Base-by-base conservation (phyloP, 92 coral and sea anemone species). In the Heteractis magnifica region DNA sequence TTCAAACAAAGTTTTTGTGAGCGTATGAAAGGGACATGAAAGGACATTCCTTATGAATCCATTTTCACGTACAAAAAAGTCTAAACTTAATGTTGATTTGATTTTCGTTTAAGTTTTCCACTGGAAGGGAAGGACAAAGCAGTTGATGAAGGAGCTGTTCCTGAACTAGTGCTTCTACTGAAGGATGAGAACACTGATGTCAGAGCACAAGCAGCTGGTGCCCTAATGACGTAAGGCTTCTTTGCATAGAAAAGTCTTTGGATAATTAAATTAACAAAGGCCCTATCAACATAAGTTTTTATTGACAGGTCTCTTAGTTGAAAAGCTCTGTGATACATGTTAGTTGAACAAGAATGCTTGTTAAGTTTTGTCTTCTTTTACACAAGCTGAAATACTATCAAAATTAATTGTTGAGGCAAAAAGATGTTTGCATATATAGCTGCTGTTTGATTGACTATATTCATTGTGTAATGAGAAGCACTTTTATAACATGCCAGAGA, bases 111-210 rank as follows among this genome's bases (percentile, higher is more conserved):
- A 71, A 82, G 99, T 88, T 96, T 96, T 77, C 99, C 98, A 34
- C 89, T 94, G 51, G 98, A 96, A 52, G 99, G 99, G 49, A 96
- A 96, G 65, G 93, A 96, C 85, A 92, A 88, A 78, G 99, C 99
- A 51, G 99, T 96, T 7, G 97, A 92, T 49, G 98, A 94, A 5
- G 94, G 94, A 10, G 95, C 98, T 49, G 87, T 96, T 9, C 78
- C 81, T 64, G 92, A 92, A 26, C 88, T 96, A 65, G 93, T 96
- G 3, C 83, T 86, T 5, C 86, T 96, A 74, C 91, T 96, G 15
- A 76, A 81, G 53, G 97, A 96, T 84, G 88, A 82, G 11, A 86
- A 94, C 65, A 76, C 89, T 11, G 93, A 90, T 21, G 99, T 94
- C 52, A 87, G 92, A 79, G 97, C 98, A 44, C 91, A 96, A 79